Conservation (phyloP, 2,888 invertebrate species). For the Epinotia brunnichana region DNA sequence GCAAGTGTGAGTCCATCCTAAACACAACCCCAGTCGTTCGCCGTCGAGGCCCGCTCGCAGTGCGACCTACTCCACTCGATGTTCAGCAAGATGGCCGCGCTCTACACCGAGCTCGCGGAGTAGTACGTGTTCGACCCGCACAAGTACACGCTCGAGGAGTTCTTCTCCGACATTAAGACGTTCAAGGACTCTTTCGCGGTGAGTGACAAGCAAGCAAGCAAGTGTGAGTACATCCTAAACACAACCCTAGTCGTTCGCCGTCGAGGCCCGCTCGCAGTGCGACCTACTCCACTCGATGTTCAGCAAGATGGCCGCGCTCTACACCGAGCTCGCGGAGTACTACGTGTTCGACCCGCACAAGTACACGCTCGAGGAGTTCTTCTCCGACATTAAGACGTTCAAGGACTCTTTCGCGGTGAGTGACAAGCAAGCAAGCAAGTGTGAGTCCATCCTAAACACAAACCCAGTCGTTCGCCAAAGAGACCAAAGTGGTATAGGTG, state of each 20-base stretch:
- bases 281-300: constrained; percentile 96
- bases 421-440: constrained; percentile 44
- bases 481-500: no score
- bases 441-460: neutral
- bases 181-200: constrained; percentile 96
- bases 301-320: constrained; percentile 95
- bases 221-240: constrained; percentile 59
- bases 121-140: constrained; percentile 96
- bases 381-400: constrained; percentile 96
- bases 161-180: constrained; percentile 96
- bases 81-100: constrained; percentile 95
- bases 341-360: constrained; percentile 96
- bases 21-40: constrained; percentile 83
- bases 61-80: constrained; percentile 95
- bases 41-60: constrained; percentile 91
- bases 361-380: constrained; percentile 97
- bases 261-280: constrained; percentile 92
- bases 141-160: constrained; percentile 97
- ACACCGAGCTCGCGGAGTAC: constrained; percentile 93
- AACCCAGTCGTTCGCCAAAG: neutral
- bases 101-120: constrained; percentile 93
- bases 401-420: constrained; percentile 94
- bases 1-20: no score
- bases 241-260: constrained; percentile 85
- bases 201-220: constrained; percentile 59